Percentiles rank a stretch among this genome's conserved stretches.
These are phyloP conservation scores for Python bivittatus DNA, from an alignment of 2,113 vertebrate species.

Conservation along the genomic window DNA sequence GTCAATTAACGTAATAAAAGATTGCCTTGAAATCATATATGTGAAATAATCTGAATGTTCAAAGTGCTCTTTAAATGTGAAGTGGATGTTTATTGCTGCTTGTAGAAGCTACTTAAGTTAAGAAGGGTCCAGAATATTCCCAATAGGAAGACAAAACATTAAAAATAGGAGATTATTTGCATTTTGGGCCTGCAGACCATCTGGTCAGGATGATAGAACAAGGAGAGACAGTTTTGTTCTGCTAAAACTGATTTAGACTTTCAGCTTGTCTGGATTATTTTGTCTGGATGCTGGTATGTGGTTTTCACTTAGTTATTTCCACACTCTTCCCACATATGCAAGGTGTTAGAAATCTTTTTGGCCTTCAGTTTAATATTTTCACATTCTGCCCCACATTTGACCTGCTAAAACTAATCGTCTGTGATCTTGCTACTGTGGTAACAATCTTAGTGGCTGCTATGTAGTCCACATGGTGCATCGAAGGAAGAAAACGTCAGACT, in stretches of 20 bases:
- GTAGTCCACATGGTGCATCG: neutral
- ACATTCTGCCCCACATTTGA: neutral
- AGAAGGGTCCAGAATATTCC: neutral
- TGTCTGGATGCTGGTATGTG: neutral
- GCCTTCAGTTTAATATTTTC: neutral
- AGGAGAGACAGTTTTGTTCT: neutral
- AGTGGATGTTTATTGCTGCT: neutral
- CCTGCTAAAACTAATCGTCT: neutral
- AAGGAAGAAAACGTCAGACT: neutral
- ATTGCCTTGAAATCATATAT: neutral
- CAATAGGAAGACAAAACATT: neutral
- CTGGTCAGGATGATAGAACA: neutral
- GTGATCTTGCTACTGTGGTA: neutral
- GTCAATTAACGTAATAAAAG: neutral
- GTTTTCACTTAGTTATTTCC: neutral
- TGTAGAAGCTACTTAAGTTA: neutral
- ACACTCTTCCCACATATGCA: fast-evolving
- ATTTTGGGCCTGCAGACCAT: neutral
- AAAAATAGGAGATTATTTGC: neutral
- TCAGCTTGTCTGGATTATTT: neutral
- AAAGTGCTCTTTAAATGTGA: neutral
- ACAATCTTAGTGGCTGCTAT: fast-evolving
- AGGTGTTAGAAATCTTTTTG: neutral
- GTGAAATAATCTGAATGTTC: slow-evolving; percentile 5
- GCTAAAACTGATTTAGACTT: neutral